Evolutionary conservation across 1,140 invertebrate species (phyloP), one percentile per base, ranked within the genome.

Genomic region (Cherax destructor): DNA sequence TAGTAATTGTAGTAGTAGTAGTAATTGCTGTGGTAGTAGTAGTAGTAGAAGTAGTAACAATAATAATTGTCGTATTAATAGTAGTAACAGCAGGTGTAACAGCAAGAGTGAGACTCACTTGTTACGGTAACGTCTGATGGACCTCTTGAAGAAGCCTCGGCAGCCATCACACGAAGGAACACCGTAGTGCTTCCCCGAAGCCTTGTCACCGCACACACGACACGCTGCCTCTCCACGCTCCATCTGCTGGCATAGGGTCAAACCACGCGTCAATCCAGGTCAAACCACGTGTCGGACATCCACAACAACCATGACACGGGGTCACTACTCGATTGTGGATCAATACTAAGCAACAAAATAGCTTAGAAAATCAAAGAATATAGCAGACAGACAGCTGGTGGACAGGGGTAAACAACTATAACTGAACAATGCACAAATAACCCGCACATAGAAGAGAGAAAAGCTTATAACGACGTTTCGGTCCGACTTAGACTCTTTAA

Each of bases 171-270:
- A 99, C 93, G 96, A 97, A 18, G 96, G 96, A n/a, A 98, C 98
- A 1, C 98, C 98, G 94, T 98, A 98, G 94, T 98, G 98, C 94
- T 98, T 98, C 16, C 98, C 98, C 0, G 97, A 98, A 21, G 98
- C 98, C 94, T 98, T 97, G 95, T 98, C 98, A 0, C 98, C 97
- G 94, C 98, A 99, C 1, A 99, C 97, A 93, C 96, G 96, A 93
- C 97, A 97, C 49, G 95, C 91, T 9, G 94, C 91, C 83, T 95
- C 94, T 4, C 92, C 72, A 69, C 92, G 92, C 74, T 93, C 93
- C 79, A 91, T 88, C 85, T 92, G 91, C 30, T 0, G 69, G 47
- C 1, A 61, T 0, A 47, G 77, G 56, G 56, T 59, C 56, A 41
- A 13, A 13, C 4, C 61, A 65, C 61, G 18, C 1, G 61, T 65